These are phyloP conservation scores for Tapirus terrestris DNA, from an alignment of 2,113 vertebrate genomes.

Conservation along the genomic window DNA sequence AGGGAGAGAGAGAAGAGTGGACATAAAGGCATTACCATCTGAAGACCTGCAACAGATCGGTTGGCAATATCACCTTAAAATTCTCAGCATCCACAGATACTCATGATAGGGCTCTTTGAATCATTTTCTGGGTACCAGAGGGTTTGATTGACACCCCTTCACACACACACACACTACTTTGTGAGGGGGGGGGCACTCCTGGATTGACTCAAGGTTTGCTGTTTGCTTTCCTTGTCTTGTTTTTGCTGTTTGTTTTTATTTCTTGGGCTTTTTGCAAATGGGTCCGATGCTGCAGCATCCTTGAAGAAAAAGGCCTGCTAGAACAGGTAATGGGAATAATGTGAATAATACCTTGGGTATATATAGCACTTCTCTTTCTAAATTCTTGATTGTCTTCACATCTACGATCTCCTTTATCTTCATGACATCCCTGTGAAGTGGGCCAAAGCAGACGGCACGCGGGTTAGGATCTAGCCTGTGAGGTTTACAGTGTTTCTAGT, in stretches of 20 bases:
- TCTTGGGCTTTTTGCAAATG: constrained; percentile 18
- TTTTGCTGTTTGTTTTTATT: constrained; percentile 49
- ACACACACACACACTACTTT: background rate
- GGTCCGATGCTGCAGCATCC: background rate
- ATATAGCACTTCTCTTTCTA: background rate
- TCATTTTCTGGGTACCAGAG: background rate
- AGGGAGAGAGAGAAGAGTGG: background rate
- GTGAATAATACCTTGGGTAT: background rate
- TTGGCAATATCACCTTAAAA: background rate
- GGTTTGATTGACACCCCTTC: background rate
- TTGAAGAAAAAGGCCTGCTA: background rate
- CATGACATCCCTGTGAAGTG: background rate
- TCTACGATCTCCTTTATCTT: constrained; percentile 19
- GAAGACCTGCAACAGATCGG: background rate
- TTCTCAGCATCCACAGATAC: background rate
- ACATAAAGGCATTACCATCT: background rate
- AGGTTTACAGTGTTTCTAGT: background rate
- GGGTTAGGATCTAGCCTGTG: background rate
- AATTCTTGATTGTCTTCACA: background rate
- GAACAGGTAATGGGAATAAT: background rate
- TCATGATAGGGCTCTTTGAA: background rate
- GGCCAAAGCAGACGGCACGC: background rate
- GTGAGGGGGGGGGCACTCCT: background rate
- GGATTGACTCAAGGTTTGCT: background rate
- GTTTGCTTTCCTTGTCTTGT: constrained; percentile 9